Base-by-base conservation (phyloP, 2,797 vertebrate genomes). In the Rhinoraja longicauda region DNA sequence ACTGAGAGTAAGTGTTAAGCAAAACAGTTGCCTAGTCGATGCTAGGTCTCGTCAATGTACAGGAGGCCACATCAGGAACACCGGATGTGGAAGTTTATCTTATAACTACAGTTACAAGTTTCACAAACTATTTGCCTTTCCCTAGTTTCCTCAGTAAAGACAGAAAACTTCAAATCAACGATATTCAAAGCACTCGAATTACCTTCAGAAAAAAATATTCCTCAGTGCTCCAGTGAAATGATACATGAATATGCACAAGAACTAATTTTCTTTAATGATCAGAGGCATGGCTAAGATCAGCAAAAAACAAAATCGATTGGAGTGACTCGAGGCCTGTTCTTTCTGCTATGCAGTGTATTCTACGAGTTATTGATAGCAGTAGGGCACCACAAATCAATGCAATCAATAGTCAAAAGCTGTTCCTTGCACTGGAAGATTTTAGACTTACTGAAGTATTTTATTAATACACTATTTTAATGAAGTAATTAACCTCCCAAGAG, bases 401-500 rank as follows among this genome's bases (percentile, higher is more conserved):
- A 94, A 95, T 95, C 95, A 94, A 94, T 95, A 59, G 73, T 81
- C 77, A 81, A 93, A 32, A 77, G 92, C 19, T 67, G n/a, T 39
- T 82, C 36, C 84, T 88, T 29, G 39, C 36, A 70, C 82, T 62
- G 93, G 88, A 79, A 93, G 78, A 93, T 94, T 93, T 95, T 94
- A 94, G 94, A 94, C 94, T 94, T 93, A 93, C 93, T 94, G 93
- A 57, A 92, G 70, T 53, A 92, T n/a, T 32, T 75, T 75, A 92
- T n/a, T 94, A 95, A 95, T 95, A 94, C 94, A 94, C 94, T 95
- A 94, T 94, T 94, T 94, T 95, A 94, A 94, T 93, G 93, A 95
- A 95, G 94, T 95, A 95, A 95, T 95, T 95, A 95, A 95, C 95
- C 94, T 95, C 94, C 93, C 93, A 93, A 94, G 93, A 75, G 53